phyloP scores from a whole-genome alignment of 2,113 vertebrate species.

The Cheirogaleus medius region DNA sequence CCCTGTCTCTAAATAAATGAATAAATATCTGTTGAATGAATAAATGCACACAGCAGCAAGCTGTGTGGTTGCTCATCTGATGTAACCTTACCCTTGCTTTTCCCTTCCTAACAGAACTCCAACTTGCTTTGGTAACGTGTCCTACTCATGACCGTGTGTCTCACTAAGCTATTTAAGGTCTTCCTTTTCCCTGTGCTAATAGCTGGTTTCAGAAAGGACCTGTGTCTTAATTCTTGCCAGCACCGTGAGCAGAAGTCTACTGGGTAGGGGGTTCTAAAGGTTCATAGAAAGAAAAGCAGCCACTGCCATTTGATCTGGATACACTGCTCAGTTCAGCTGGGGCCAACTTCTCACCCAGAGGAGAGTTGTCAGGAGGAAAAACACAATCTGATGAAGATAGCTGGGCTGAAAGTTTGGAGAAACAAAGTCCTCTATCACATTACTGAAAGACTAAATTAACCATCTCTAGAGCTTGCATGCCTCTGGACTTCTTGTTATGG shows the following conservation, averaged over 20 bases:
- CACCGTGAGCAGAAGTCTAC: neutral
- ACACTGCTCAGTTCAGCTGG: accelerated
- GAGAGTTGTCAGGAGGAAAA: neutral
- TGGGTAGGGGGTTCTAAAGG: neutral
- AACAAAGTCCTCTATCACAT: neutral
- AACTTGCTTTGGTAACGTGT: neutral
- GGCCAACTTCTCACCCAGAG: neutral
- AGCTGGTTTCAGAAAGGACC: neutral
- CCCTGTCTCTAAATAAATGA: too few relatives aligned
- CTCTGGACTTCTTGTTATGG: neutral
- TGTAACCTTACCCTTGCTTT: neutral
- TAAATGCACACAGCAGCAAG: neutral
- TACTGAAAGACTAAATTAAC: too few relatives aligned
- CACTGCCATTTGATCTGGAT: neutral
- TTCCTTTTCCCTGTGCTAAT: neutral
- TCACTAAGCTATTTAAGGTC: neutral
- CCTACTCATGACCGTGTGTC: accelerated
- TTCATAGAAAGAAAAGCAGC: neutral
- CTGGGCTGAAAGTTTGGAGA: neutral
- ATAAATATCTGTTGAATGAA: neutral
- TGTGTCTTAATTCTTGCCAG: neutral
- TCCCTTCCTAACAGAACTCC: neutral
- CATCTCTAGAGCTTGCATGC: neutral
- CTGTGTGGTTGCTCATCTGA: neutral
- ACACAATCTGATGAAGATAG: neutral